Evolutionary conservation across 2,797 vertebrate species (phyloP).

Genomic region (Semaprochilodus insignis): DNA sequence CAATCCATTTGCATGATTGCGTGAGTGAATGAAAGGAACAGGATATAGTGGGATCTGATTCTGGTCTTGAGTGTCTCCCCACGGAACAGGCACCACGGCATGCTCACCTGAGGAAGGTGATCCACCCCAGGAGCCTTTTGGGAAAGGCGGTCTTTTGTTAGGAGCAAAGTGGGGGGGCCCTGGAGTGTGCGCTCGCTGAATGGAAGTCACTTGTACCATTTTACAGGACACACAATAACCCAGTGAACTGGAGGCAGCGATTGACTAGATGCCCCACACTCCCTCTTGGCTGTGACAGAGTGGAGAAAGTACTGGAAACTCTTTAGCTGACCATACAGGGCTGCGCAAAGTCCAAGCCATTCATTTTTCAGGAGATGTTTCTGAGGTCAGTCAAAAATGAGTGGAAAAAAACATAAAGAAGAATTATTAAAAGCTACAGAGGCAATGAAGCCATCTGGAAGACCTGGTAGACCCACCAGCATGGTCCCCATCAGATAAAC

Average conservation of each 20-base stretch:
- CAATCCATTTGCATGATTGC: not conserved
- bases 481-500: too few species aligned
- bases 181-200: slow-evolving; percentile 78
- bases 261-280: slow-evolving; percentile 59
- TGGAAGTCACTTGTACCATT: slow-evolving; percentile 78
- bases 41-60: slow-evolving; percentile 8
- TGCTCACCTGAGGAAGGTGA: slow-evolving; percentile 69
- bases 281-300: too few species aligned
- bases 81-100: slow-evolving; percentile 59
- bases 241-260: slow-evolving; percentile 61
- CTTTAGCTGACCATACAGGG: too few species aligned
- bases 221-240: slow-evolving; percentile 72
- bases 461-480: too few species aligned
- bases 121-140: slow-evolving; percentile 79
- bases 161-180: slow-evolving; percentile 67
- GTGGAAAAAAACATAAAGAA: too few species aligned
- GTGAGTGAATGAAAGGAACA: slow-evolving; percentile 15
- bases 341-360: too few species aligned
- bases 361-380: too few species aligned
- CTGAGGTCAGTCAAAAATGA: too few species aligned
- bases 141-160: slow-evolving; percentile 77
- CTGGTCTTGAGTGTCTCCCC: slow-evolving; percentile 9
- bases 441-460: too few species aligned
- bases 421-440: too few species aligned
- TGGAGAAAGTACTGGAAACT: too few species aligned